These are phyloP conservation scores for Psilanteris sp. DNA, from an alignment of 1,140 invertebrate species.

Conservation along the genomic window DNA sequence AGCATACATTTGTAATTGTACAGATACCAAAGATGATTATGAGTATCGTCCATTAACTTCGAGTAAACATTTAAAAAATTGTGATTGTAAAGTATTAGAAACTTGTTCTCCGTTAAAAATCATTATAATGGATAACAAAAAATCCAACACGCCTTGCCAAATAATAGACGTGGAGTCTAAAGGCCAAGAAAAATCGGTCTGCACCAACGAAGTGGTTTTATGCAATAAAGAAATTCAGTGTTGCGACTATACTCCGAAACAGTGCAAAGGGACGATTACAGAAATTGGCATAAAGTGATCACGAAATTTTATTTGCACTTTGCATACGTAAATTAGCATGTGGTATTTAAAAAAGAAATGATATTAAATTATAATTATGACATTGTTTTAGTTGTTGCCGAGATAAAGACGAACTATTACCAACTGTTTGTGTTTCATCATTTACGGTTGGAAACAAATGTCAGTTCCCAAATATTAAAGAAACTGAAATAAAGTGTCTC, in stretches of 20 bases:
- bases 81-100: constrained; percentile 45
- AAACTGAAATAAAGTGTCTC: constrained; percentile 29
- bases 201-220: not conserved
- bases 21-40: constrained; percentile 6
- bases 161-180: constrained; percentile 1
- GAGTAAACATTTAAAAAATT: constrained; percentile 7
- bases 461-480: constrained; percentile 15
- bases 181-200: constrained; percentile 8
- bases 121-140: constrained; percentile 42
- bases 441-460: constrained; percentile 31
- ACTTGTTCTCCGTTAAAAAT: constrained; percentile 49
- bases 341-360: too few species aligned
- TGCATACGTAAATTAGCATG: too few species aligned
- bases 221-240: constrained; percentile 43
- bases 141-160: constrained; percentile 1
- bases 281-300: constrained; percentile 26
- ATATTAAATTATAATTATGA: too few species aligned
- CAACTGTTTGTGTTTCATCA: constrained; percentile 27
- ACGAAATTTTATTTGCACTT: too few species aligned
- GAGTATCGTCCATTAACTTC: not conserved
- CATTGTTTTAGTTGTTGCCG: constrained; percentile 27
- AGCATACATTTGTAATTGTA: too few species aligned
- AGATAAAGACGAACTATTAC: constrained; percentile 22
- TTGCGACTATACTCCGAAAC: not conserved
- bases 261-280: constrained; percentile 3